phyloP scores from a whole-genome alignment of 1,140 invertebrate species.

The Steinernema feltiae region DNA sequence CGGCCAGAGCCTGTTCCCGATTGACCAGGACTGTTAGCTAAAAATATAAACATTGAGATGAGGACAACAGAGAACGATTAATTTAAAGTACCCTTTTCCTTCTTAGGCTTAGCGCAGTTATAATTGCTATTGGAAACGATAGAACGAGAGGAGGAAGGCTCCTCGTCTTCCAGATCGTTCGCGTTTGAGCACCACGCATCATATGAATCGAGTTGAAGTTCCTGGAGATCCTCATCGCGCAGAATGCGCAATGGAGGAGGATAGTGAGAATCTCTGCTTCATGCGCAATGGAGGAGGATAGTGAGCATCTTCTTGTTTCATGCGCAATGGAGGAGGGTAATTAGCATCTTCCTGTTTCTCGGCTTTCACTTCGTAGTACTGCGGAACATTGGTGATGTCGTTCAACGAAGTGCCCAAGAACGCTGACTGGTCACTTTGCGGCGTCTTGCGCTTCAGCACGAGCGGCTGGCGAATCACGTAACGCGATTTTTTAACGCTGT shows the following conservation, averaged over 20 bases:
- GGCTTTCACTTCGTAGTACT: background rate
- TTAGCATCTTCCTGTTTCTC: background rate
- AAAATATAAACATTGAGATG: conserved; percentile 12
- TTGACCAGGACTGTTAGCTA: conserved; percentile 12
- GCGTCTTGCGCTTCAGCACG: background rate
- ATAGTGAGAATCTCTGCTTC: too few species aligned
- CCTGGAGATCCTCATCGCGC: background rate
- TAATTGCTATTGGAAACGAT: background rate
- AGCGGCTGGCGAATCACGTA: background rate
- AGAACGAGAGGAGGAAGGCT: background rate
- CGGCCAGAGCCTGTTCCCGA: conserved; percentile 19
- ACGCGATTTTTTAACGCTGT: background rate
- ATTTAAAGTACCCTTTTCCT: background rate
- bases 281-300: too few species aligned
- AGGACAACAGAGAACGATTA: background rate
- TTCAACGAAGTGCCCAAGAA: background rate
- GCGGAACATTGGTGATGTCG: conserved; percentile 3
- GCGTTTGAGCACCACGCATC: background rate
- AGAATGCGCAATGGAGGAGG: background rate
- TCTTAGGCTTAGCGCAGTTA: background rate
- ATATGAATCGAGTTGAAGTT: background rate
- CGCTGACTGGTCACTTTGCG: background rate
- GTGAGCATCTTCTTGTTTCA: too few species aligned
- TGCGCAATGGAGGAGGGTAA: too few species aligned
- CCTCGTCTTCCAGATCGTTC: background rate